These are phyloP conservation scores for Sinohyriopsis cumingii DNA, from an alignment of 2,888 invertebrate species.

Conservation along the genomic window DNA sequence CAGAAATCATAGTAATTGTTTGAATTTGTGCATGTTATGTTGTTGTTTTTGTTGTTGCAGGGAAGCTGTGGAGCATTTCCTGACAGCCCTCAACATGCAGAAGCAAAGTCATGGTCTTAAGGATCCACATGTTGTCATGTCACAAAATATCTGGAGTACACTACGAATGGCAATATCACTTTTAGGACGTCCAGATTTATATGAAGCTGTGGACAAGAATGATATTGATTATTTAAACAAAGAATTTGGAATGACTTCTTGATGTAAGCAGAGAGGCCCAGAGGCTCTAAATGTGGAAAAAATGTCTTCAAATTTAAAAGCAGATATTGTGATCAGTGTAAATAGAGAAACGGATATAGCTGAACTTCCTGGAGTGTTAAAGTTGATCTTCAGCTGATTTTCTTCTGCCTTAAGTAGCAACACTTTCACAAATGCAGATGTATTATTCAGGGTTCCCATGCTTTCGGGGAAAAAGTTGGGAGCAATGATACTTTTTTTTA, in stretches of 20 bases:
- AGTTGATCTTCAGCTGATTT: slow-evolving; percentile 4
- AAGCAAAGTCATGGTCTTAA: slow-evolving; percentile 78
- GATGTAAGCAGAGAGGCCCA: slow-evolving; percentile 8
- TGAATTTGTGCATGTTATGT: slow-evolving; percentile 1
- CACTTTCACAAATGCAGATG: too few species aligned
- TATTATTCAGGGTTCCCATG: too few species aligned
- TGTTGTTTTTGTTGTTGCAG: slow-evolving; percentile 72
- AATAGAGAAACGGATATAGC: not conserved
- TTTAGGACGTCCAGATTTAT: slow-evolving; percentile 78
- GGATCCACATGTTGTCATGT: slow-evolving; percentile 78
- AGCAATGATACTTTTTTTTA: too few species aligned
- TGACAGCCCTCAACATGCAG: slow-evolving; percentile 94
- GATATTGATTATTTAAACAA: slow-evolving; percentile 69
- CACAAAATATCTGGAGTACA: slow-evolving; percentile 95
- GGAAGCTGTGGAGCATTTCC: slow-evolving; percentile 95
- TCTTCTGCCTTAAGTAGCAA: too few species aligned
- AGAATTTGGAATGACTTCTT: slow-evolving; percentile 64
- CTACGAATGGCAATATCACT: slow-evolving; percentile 88
- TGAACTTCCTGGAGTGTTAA: slow-evolving; percentile 16
- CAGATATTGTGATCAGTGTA: slow-evolving; percentile 1
- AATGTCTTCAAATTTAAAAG: not conserved
- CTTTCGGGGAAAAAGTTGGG: too few species aligned
- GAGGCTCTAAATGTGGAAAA: not conserved
- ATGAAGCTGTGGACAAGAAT: slow-evolving; percentile 75
- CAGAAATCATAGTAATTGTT: not conserved